Percentiles rank a stretch among this genome's conserved stretches.
These are phyloP conservation scores for Alentia gelatinosa DNA, from an alignment of 2,888 invertebrate species.

Conservation along the genomic window DNA sequence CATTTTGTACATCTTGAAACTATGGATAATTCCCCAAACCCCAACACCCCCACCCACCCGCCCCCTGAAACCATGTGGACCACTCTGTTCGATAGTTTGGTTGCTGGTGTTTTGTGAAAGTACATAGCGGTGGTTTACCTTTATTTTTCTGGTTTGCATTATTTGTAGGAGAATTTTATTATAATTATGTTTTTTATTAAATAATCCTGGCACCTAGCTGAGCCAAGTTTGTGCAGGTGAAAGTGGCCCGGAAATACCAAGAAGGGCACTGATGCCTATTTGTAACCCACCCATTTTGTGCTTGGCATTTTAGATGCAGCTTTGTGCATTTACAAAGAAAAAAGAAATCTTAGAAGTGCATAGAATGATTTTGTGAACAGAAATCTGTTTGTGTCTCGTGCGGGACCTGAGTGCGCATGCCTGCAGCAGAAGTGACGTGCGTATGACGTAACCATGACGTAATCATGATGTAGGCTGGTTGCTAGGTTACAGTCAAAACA, in stretches of 20 bases:
- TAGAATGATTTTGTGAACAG: too few species aligned
- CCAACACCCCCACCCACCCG: too few species aligned
- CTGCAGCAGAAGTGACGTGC: background rate
- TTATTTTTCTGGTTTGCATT: background rate
- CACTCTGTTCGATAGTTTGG: background rate
- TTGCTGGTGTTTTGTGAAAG: background rate
- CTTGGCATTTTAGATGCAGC: background rate
- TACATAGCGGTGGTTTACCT: background rate
- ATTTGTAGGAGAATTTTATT: too few species aligned
- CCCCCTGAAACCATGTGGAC: background rate
- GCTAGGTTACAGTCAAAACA: background rate
- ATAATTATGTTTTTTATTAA: too few species aligned
- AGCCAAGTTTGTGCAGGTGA: too few species aligned
- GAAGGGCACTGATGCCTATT: background rate
- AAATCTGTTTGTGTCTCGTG: too few species aligned
- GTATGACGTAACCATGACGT: background rate
- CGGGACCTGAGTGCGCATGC: background rate
- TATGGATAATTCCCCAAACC: background rate
- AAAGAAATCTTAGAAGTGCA: too few species aligned
- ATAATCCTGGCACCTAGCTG: too few species aligned
- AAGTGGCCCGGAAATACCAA: too few species aligned
- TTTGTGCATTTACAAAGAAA: background rate
- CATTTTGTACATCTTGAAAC: conserved; percentile 42
- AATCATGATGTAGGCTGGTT: background rate
- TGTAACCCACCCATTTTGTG: background rate